phyloP scores from a whole-genome alignment of 2,888 invertebrate genomes.

The Leistus spinibarbis region DNA sequence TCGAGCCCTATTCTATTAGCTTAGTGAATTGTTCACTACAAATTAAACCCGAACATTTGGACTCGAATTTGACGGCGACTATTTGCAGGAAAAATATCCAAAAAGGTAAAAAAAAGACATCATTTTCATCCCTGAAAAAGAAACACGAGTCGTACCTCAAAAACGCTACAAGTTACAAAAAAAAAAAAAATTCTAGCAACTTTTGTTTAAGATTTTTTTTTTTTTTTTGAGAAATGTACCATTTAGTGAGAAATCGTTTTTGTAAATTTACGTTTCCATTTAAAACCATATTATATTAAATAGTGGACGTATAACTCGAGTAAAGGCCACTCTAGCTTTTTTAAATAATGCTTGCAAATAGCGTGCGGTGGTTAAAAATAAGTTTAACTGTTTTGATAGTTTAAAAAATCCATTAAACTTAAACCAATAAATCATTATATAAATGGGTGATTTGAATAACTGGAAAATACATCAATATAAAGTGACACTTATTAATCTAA shows the following conservation, averaged over 20 bases:
- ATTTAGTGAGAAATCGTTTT: no score
- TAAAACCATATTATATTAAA: background rate
- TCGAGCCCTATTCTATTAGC: slow-evolving; percentile 84
- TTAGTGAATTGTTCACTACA: slow-evolving; percentile 81
- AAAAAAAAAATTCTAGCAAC: no score
- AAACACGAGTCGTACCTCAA: background rate
- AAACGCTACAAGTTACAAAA: no score
- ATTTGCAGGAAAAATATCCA: slow-evolving; percentile 77
- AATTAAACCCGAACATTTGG: slow-evolving; percentile 73
- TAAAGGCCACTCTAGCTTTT: no score
- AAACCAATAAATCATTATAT: background rate
- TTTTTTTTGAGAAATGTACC: no score
- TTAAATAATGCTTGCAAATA: no score
- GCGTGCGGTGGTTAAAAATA: no score
- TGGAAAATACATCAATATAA: background rate
- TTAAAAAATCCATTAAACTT: background rate
- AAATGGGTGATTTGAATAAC: no score
- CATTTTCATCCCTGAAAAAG: background rate
- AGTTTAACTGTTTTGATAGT: no score
- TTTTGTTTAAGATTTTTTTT: no score
- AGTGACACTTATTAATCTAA: background rate
- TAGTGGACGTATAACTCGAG: no score
- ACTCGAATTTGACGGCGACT: slow-evolving; percentile 60
- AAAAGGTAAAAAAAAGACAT: slow-evolving; percentile 51
- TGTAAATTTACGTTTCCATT: no score